Percentiles rank a stretch among this genome's conserved stretches.
These are phyloP conservation scores for Amphimedon queenslandica DNA, from an alignment of 37 sponge, comb jelly and placozoan species.

Conservation along the genomic window DNA sequence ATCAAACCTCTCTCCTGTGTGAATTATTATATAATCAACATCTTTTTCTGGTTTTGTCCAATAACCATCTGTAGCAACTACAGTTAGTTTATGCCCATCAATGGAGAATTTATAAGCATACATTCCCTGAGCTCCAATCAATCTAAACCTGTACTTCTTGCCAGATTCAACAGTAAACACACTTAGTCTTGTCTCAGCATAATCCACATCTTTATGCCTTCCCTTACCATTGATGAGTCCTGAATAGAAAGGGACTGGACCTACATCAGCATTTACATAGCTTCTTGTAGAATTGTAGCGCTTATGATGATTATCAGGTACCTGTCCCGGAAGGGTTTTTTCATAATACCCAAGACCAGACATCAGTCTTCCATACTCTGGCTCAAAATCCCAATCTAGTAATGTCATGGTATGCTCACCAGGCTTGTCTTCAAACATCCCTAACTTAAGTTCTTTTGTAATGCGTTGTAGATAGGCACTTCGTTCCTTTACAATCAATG, in stretches of 20 bases:
- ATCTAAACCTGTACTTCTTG: conserved; percentile 57
- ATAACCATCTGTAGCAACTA: conserved; percentile 72
- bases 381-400: conserved; percentile 48
- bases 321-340: conserved; percentile 6
- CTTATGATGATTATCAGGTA: conserved; percentile 21
- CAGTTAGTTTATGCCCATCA: too few species aligned
- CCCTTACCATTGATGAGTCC: conserved; percentile 76
- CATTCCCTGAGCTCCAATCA: conserved; percentile 63
- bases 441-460: background rate
- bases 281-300: conserved; percentile 7
- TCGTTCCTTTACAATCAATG: conserved; percentile 42
- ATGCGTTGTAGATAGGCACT: background rate
- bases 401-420: conserved; percentile 48
- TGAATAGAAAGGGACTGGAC: conserved; percentile 49
- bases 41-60: conserved; percentile 41
- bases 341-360: conserved; percentile 34
- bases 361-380: conserved; percentile 28
- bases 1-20: conserved; percentile 83
- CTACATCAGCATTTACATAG: conserved; percentile 38
- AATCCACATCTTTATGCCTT: conserved; percentile 37
- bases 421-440: conserved; percentile 40
- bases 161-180: conserved; percentile 47
- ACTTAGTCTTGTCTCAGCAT: conserved; percentile 20
- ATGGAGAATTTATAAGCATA: conserved; percentile 65
- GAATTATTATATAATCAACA: conserved; percentile 60